phyloP scores from a whole-genome alignment of 2,797 vertebrate genomes.

The Sebastes variabilis region DNA sequence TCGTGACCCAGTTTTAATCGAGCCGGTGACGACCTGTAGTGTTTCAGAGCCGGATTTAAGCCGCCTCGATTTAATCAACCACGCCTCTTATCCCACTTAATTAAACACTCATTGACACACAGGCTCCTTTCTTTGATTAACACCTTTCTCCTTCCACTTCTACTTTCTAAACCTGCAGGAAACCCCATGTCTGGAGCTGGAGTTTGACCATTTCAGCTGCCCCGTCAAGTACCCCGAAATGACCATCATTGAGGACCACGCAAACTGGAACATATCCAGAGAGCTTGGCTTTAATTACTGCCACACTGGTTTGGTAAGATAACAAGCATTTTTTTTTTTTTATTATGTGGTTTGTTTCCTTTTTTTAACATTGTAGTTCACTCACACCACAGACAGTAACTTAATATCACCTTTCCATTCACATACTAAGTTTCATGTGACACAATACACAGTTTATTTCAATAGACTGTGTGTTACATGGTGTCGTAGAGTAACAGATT shows the following conservation, averaged over 20 bases:
- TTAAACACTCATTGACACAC: constrained; percentile 52
- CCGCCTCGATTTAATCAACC: constrained; percentile 32
- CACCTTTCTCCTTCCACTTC: neutral
- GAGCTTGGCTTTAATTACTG: constrained; percentile 97
- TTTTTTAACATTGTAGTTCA: neutral
- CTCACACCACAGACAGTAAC: neutral
- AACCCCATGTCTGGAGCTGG: constrained; percentile 97
- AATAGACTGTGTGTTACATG: neutral
- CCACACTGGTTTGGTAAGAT: constrained; percentile 89
- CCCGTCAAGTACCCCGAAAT: constrained; percentile 97
- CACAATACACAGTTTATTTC: neutral
- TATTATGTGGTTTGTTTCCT: neutral
- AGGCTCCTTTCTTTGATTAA: constrained; percentile 42
- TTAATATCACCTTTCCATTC: neutral
- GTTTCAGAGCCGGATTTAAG: constrained; percentile 42
- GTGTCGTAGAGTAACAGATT: constrained; percentile 89
- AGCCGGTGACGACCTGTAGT: constrained; percentile 20
- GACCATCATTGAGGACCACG: constrained; percentile 93
- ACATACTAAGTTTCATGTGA: neutral
- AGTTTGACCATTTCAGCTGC: constrained; percentile 97
- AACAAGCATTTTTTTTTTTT: neutral
- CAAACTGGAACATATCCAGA: constrained; percentile 95
- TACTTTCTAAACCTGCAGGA: constrained; percentile 79
- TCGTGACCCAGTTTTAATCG: constrained; percentile 24
- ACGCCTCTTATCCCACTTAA: constrained; percentile 59